Base-by-base conservation (phyloP, 2,888 invertebrate species). In the Stenchaetothrips biformis region DNA sequence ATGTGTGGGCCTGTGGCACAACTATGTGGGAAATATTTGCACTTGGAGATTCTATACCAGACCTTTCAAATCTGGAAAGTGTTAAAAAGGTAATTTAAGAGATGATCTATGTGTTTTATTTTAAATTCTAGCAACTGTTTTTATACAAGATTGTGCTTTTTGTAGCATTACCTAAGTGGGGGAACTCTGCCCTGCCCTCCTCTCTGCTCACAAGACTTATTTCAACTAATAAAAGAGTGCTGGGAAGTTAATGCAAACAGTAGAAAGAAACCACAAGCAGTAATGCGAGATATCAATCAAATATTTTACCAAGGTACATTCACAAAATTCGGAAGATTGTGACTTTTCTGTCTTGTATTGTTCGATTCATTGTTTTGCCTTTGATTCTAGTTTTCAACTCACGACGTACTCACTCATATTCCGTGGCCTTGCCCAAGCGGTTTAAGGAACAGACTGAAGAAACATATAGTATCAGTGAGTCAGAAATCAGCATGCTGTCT, bases 11-110 rank as follows among this genome's bases (percentile, higher is more conserved):
- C 7, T 93, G 95, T 85, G 95, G 94, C 0, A 97, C 97, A 6
- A 96, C 96, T 0, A 86, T 97, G 25, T 97, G 96, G 95, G 95
- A 97, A 87, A 93, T 97, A 83, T 97, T 97, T 87, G 92, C 93
- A 0, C 92, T 91, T 83, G 59, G 67, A 37, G 48, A 79, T 48
- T 47, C 78, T 16, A 81, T 82, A 18, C 81, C 82, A 11, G 80
- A 81, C 25, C 59, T 86, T 80, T 83, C 83, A 78, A 85, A 87
- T 78, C 81, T 85, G 62, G 84, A 85, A 62, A 83, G 84, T n/a
- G 85, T 88, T 53, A 88, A 87, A 85, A 85, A 86, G 83, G 88
- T 88, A 85, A 79, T 27, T 49, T 11, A 59, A 81, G 74, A 27
- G 37, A 37, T 2, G 37, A 74, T 21, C 25, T 62, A 48, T 21